Percentiles rank a stretch among this genome's conserved stretches.
These are phyloP conservation scores for Ormia ochracea DNA, from an alignment of 2,888 invertebrate genomes.

Conservation along the genomic window DNA sequence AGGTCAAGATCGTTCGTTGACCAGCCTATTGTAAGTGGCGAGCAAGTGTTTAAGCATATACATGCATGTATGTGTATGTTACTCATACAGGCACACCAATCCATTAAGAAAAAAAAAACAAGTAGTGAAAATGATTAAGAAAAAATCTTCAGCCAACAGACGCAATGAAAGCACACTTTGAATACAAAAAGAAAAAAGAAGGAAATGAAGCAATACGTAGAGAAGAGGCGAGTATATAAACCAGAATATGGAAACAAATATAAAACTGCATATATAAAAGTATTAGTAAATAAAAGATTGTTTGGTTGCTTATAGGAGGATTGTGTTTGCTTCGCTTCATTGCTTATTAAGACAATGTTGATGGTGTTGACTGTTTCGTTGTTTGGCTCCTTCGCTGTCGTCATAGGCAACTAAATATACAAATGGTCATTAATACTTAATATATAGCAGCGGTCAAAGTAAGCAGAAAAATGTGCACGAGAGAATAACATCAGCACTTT, in stretches of 20 bases:
- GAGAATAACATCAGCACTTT: neutral
- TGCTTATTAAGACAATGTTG: conserved; percentile 12
- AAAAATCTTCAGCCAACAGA: conserved; percentile 21
- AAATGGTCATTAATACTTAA: conserved; percentile 62
- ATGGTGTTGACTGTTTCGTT: neutral
- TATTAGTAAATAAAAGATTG: neutral
- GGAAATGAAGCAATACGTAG: neutral
- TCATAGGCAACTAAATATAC: conserved; percentile 29
- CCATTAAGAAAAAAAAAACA: conserved; percentile 18
- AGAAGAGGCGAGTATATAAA: conserved; percentile 12
- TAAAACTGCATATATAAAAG: neutral
- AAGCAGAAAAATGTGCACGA: conserved; percentile 49
- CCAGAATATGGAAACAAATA: conserved; percentile 1
- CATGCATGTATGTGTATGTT: neutral
- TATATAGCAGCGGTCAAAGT: conserved; percentile 61
- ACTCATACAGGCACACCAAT: conserved; percentile 7
- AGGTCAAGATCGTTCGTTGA: conserved; percentile 65
- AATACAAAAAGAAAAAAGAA: neutral
- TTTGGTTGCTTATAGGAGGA: conserved; percentile 1
- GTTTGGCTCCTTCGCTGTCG: conserved; percentile 1
- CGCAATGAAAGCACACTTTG: conserved; percentile 2
- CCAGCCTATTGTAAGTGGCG: conserved; percentile 37
- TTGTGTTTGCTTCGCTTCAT: conserved; percentile 8
- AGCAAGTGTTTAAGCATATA: conserved; percentile 7
- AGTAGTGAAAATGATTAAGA: conserved; percentile 39